Evolutionary conservation across 1,140 invertebrate genomes (phyloP), one percentile per base, ranked within the genome.

Genomic region (Doryteuthis pealeii): DNA sequence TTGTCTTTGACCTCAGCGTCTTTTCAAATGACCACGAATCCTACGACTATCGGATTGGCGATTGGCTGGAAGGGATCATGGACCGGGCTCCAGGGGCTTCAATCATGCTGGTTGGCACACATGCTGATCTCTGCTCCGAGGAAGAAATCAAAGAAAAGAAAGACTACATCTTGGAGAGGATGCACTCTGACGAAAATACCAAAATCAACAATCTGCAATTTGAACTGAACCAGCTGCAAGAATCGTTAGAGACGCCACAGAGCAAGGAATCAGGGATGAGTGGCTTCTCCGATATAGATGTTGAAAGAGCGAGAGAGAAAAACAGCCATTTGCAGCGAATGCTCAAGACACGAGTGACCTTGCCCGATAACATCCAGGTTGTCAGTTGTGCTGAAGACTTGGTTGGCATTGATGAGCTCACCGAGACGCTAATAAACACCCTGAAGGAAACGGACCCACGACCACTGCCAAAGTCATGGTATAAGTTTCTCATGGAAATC

Each of bases 1-100:
- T 89, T 58, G 88, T 88, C 0, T 87, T 89, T 81, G 87, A 89
- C 73, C 74, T 88, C 18, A 78, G 66, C 28, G 78, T 77, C 30
- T 85, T 84, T 71, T 49, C 10, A 14, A 67, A 75, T 12, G 78
- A 82, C 10, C 54, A 22, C 18, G 70, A 71, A 49, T 43, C 72
- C 18, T 85, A 82, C 76, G 79, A 83, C 54, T 69, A 73, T 12
- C n/a, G 82, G 71, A 79, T 85, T 28, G 83, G 85, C 1, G 78
- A 83, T 72, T 86, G 85, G 85, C 71, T 86, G 3, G 85, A 86
- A 71, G 82, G 82, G 2, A 85, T 86, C 30, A 83, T 81, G 69
- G 83, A 85, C 71, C 70, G 83, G 45, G 83, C 85, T 5, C 82
- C 80, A 70, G 84, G 83, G 12, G 83, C 85, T 15, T 73, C 76